Evolutionary conservation across 2,113 vertebrate genomes (phyloP).

Genomic region (Scophthalmus maximus): DNA sequence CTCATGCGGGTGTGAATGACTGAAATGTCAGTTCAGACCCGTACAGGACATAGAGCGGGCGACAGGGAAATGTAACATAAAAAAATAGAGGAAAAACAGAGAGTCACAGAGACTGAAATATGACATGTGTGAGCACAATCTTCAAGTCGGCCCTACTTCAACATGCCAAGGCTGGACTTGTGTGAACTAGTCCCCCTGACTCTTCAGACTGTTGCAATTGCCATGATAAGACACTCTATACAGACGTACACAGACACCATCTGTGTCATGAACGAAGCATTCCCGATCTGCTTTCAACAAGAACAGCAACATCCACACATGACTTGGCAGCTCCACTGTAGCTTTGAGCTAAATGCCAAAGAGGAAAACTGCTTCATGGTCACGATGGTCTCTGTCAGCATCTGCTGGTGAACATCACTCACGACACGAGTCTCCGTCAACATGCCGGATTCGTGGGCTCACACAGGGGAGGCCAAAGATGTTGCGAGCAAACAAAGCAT

Average conservation of each 20-base stretch:
- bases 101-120: not conserved
- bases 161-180: slow-evolving; percentile 12
- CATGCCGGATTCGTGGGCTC: not conserved
- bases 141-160: not conserved
- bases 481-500: too few relatives aligned
- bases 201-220: not conserved
- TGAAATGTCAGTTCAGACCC: not conserved
- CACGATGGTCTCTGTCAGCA: not conserved
- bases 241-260: not conserved
- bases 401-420: slow-evolving; percentile 17
- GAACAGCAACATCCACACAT: too few relatives aligned
- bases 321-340: not conserved
- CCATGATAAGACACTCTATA: not conserved
- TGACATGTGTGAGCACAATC: not conserved
- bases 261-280: not conserved
- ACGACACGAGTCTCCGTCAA: not conserved
- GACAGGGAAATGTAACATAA: not conserved
- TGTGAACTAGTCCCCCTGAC: slow-evolving; percentile 10
- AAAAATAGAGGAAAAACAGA: not conserved
- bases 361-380: not conserved
- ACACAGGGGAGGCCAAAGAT: too few relatives aligned
- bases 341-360: not conserved
- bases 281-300: too few relatives aligned
- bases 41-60: not conserved
- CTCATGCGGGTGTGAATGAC: not conserved